Evolutionary conservation across 2,888 invertebrate genomes (phyloP).

Genomic region (Agrochola lota): DNA sequence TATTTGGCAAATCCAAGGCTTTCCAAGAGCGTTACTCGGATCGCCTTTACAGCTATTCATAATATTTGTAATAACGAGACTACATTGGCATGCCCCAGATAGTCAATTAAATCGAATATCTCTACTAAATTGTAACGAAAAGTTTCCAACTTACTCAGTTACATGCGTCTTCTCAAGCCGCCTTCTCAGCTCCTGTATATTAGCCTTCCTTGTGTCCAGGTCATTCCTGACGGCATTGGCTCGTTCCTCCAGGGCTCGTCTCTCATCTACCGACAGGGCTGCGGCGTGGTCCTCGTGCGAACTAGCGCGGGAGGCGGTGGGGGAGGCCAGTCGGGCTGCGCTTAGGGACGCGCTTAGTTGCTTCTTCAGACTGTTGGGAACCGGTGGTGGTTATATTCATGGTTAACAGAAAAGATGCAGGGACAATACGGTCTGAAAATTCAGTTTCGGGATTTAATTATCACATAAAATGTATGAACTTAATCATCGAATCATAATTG

Average conservation of each 20-base stretch:
- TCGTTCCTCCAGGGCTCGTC: conserved; percentile 90
- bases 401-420: background rate
- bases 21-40: background rate
- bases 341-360: conserved; percentile 92
- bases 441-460: background rate
- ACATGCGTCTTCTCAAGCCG: conserved; percentile 96
- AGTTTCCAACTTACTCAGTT: conserved; percentile 93
- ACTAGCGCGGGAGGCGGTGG: conserved; percentile 73
- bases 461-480: background rate
- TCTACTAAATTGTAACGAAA: background rate
- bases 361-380: conserved; percentile 90
- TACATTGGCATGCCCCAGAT: background rate
- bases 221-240: conserved; percentile 90
- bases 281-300: conserved; percentile 80
- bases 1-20: background rate
- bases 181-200: conserved; percentile 95
- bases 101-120: background rate
- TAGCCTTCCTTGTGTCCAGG: conserved; percentile 94
- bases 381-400: background rate
- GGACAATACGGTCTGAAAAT: background rate
- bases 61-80: background rate
- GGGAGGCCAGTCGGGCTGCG: conserved; percentile 86
- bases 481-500: background rate
- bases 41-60: background rate
- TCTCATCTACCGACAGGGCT: conserved; percentile 88